Evolutionary conservation across 2,888 invertebrate species (phyloP).

Genomic region (Caenorhabditis panamensis): DNA sequence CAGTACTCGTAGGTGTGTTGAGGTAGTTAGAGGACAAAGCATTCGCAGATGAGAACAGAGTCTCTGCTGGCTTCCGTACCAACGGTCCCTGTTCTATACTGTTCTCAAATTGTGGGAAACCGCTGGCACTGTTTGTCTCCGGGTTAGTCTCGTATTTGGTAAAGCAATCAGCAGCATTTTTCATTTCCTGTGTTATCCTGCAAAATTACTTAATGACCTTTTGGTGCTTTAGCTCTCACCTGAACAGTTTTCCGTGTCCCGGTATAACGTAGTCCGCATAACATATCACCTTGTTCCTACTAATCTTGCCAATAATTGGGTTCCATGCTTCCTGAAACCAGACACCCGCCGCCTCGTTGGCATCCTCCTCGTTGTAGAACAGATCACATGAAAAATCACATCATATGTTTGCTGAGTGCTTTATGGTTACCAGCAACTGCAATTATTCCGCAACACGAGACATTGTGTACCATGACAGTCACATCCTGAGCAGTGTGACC

Average conservation of each 20-base stretch:
- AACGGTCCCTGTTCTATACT: slow-evolving; percentile 23
- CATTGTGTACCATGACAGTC: slow-evolving; percentile 75
- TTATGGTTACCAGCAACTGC: slow-evolving; percentile 71
- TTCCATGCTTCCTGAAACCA: slow-evolving; percentile 79
- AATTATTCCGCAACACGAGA: slow-evolving; percentile 74
- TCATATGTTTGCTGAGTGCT: slow-evolving; percentile 39
- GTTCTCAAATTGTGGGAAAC: slow-evolving; percentile 15
- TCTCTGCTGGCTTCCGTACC: slow-evolving; percentile 48
- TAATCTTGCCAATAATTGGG: slow-evolving; percentile 70
- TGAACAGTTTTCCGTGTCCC: slow-evolving; percentile 83
- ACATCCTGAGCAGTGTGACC: slow-evolving; percentile 78
- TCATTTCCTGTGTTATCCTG: slow-evolving; percentile 68
- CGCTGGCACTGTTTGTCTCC: neutral
- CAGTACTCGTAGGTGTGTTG: neutral
- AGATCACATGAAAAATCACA: slow-evolving; percentile 73
- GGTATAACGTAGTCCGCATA: slow-evolving; percentile 82
- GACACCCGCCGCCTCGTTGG: slow-evolving; percentile 67
- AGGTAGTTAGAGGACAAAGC: slow-evolving; percentile 25
- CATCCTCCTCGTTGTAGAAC: slow-evolving; percentile 77
- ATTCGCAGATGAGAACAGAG: slow-evolving; percentile 42
- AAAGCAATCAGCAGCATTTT: slow-evolving; percentile 53
- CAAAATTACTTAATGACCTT: neutral
- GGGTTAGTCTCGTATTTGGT: slow-evolving; percentile 43
- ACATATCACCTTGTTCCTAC: slow-evolving; percentile 74
- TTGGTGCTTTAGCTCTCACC: slow-evolving; percentile 28